Conservation (phyloP, 2,113 vertebrate genomes). For the Orthonyx spaldingii region DNA sequence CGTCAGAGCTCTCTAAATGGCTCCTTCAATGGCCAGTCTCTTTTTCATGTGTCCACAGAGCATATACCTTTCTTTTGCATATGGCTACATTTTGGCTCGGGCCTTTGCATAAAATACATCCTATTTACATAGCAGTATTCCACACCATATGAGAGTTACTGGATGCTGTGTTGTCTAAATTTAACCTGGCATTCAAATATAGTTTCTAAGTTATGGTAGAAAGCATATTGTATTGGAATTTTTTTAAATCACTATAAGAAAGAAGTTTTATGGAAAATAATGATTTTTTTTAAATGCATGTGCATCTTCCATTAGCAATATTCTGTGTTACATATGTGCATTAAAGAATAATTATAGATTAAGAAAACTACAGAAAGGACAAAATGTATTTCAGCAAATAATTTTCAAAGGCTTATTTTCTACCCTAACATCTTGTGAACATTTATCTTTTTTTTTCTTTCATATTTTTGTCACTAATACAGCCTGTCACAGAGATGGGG, state of each 20-base stretch:
- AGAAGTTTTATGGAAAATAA: background rate
- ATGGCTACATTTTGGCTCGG: background rate
- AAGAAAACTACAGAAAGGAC: background rate
- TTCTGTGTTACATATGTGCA: background rate
- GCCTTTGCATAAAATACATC: background rate
- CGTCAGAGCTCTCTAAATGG: background rate
- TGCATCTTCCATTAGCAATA: background rate
- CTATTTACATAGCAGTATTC: background rate
- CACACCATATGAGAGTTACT: background rate
- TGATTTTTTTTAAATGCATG: background rate
- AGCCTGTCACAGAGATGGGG: background rate
- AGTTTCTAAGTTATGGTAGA: conserved; percentile 48
- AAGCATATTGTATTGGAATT: background rate
- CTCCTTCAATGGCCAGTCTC: background rate
- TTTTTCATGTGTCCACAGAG: background rate
- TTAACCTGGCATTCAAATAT: conserved; percentile 14
- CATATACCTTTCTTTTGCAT: background rate
- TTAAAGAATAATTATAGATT: background rate
- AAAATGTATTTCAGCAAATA: background rate
- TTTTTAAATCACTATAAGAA: conserved; percentile 24
- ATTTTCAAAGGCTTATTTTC: background rate
- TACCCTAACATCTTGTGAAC: background rate
- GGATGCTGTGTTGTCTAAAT: background rate
- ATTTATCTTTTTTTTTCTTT: background rate
- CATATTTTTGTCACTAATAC: background rate